phyloP scores from a whole-genome alignment of 2,113 vertebrate species.

The Xyrauchen texanus region DNA sequence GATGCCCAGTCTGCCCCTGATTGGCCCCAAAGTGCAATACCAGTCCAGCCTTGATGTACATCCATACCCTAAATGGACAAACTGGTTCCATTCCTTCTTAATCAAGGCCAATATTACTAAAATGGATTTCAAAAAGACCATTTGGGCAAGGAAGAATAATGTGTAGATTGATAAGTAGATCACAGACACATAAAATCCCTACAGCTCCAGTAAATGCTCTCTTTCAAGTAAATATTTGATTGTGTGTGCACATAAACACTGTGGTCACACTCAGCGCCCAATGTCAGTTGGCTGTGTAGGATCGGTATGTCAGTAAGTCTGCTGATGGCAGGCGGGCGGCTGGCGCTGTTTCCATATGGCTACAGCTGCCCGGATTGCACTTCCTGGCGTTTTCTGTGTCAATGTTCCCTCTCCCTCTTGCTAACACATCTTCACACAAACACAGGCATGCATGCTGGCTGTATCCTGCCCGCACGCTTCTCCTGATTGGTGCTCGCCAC shows the following conservation, averaged over 20 bases:
- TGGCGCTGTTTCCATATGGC: slow-evolving; percentile 66
- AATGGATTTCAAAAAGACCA: too few species aligned
- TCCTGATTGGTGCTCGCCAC: slow-evolving; percentile 67
- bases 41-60: too few species aligned
- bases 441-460: slow-evolving; percentile 62
- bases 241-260: slow-evolving; percentile 47
- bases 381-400: slow-evolving; percentile 71
- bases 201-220: slow-evolving; percentile 5
- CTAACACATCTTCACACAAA: slow-evolving; percentile 61
- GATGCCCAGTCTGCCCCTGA: too few species aligned
- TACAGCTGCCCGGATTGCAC: slow-evolving; percentile 77
- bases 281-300: slow-evolving; percentile 55
- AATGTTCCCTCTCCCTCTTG: slow-evolving; percentile 63
- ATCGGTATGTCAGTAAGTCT: slow-evolving; percentile 56
- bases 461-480: slow-evolving; percentile 9
- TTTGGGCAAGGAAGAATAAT: background rate
- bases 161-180: background rate
- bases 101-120: too few species aligned
- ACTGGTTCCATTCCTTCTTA: too few species aligned
- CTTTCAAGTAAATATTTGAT: slow-evolving; percentile 50
- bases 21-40: too few species aligned
- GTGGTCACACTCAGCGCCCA: slow-evolving; percentile 49
- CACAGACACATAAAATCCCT: background rate
- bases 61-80: too few species aligned
- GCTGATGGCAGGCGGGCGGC: slow-evolving; percentile 38